Base-by-base conservation (phyloP, 2,888 invertebrate genomes). In the Sturmia bella region DNA sequence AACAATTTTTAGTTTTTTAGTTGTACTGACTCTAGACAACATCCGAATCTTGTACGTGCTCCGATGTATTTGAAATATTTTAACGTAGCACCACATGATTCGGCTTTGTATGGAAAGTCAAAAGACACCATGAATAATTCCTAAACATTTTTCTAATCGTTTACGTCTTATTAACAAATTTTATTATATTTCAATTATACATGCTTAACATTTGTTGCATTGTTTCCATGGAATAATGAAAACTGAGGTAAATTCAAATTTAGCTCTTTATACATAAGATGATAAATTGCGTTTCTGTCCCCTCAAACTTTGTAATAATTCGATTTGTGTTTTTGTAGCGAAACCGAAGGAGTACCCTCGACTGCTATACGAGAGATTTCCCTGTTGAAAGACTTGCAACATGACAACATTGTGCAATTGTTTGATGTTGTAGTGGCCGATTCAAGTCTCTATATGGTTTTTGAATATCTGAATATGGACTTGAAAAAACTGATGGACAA, bases 291-390 rank as follows among this genome's bases (percentile, higher is more conserved):
- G 32, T 32, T 32, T 17, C 57, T 39, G n/a, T n/a, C n/a, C n/a
- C n/a, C n/a, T n/a, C n/a, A n/a, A n/a, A n/a, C n/a, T n/a, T n/a
- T n/a, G n/a, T n/a, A n/a, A n/a, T n/a, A 45, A 39, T 73, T 41
- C 11, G 3, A 37, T 21, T 54, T 48, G n/a, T 50, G 17, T 54
- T 63, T 27, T 85, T 88, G 84, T 89, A 97, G 97, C 87, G 98
- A 99, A 91, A 95, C 96, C 0, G 99, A 99, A 91, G 99, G 99
- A 19, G 97, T 99, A 19, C 99, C 99, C 17, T 98, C 98, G 27
- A 99, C 99, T 24, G 98, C 99, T 4, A 95, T 99, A 83, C 93
- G 99, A 75, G 99, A 99, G 92, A 98, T 99, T 87, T 96, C 98
- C 0, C 93, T 99, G 73, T 92, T 99, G 73, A 97, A 97, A 88